Percentiles rank a stretch among this genome's conserved stretches.
Evolutionary conservation across 1,140 invertebrate genomes (phyloP).

Genomic region (Procambarus clarkii): DNA sequence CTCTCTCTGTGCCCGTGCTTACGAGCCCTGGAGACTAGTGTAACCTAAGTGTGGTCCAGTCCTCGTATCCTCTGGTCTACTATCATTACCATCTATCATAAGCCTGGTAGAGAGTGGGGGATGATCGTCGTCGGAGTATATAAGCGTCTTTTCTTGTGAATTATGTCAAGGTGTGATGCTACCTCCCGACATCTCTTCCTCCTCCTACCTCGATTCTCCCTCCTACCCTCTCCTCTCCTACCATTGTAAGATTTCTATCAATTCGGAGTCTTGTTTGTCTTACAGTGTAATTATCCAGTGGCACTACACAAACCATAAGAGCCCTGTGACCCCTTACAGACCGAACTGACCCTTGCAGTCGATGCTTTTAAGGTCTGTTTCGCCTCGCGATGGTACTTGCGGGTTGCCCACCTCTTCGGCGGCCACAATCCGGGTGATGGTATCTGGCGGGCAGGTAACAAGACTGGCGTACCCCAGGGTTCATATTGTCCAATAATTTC

Average conservation of each 20-base stretch:
- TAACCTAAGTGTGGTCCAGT: background rate
- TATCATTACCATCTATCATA: constrained; percentile 41
- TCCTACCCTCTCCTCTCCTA: background rate
- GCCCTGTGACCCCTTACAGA: background rate
- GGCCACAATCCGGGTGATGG: constrained; percentile 28
- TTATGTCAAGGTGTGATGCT: constrained; percentile 41
- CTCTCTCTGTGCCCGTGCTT: background rate
- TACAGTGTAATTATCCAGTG: constrained; percentile 56
- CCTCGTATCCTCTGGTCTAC: constrained; percentile 6
- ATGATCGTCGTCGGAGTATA: constrained; percentile 16
- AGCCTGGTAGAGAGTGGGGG: background rate
- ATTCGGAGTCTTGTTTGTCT: constrained; percentile 56
- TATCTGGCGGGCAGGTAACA: constrained; percentile 49
- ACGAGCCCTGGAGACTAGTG: background rate
- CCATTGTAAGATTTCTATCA: constrained; percentile 60
- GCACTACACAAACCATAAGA: constrained; percentile 5
- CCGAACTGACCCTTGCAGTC: background rate
- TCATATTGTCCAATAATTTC: constrained; percentile 53
- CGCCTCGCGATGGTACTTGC: background rate
- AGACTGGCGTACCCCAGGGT: constrained; percentile 12
- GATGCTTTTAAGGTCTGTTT: background rate
- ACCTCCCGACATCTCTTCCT: too few relatives aligned
- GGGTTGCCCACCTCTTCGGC: constrained; percentile 9
- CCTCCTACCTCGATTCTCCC: too few relatives aligned
- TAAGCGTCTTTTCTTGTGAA: constrained; percentile 39